These are phyloP conservation scores for Pachypeltis micranthus DNA, from an alignment of 1,140 invertebrate species.

Conservation along the genomic window DNA sequence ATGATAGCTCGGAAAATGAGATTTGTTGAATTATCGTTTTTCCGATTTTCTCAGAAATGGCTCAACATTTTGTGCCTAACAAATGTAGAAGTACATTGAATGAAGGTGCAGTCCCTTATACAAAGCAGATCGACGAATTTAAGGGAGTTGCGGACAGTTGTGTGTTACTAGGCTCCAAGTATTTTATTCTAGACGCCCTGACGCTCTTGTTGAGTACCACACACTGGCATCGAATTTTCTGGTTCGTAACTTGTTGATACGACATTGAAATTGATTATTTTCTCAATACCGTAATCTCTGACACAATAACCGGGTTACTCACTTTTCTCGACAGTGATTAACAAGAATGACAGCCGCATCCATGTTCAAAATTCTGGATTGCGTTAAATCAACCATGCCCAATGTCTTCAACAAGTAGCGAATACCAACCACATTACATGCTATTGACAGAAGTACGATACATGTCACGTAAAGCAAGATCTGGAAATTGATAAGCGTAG, in stretches of 20 bases:
- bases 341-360: not conserved
- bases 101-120: no score
- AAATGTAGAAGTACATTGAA: no score
- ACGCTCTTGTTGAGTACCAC: not conserved
- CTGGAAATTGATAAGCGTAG: not conserved
- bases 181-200: not conserved
- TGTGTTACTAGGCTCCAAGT: not conserved
- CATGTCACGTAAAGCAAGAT: not conserved
- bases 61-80: no score
- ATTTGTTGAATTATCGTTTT: no score
- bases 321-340: slow-evolving; percentile 10
- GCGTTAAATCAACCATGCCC: slow-evolving; percentile 2
- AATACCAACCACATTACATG: not conserved
- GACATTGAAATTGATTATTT: not conserved
- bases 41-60: no score
- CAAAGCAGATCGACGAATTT: no score
- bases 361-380: slow-evolving; percentile 8
- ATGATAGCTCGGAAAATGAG: no score
- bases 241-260: not conserved
- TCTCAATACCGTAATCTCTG: no score
- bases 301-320: not conserved
- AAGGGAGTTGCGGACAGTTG: not conserved
- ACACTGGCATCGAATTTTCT: not conserved
- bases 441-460: not conserved
- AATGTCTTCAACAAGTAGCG: not conserved